These are phyloP conservation scores for Nymphalis io DNA, from an alignment of 1,140 invertebrate species.

Conservation along the genomic window DNA sequence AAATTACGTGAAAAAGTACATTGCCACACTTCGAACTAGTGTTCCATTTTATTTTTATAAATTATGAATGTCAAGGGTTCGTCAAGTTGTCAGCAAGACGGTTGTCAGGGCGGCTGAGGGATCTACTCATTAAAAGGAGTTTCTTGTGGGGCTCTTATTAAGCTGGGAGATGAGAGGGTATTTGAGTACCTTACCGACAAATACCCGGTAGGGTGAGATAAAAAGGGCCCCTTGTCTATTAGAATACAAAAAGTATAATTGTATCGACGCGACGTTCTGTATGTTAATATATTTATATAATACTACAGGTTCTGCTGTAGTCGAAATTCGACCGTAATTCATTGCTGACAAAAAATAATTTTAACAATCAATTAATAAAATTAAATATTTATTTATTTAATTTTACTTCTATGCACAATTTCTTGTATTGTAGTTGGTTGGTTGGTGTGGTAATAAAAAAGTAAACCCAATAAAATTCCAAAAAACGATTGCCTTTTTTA, in stretches of 20 bases:
- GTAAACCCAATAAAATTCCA: no score
- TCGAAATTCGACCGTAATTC: no score
- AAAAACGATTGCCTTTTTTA: no score
- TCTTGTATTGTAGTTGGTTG: no score
- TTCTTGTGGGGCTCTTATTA: constrained; percentile 57
- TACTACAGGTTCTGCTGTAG: no score
- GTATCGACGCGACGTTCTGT: neutral
- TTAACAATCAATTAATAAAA: no score
- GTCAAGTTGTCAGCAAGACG: constrained; percentile 14
- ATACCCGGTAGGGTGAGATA: neutral
- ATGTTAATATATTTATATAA: no score
- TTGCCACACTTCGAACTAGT: neutral
- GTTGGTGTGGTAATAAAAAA: no score
- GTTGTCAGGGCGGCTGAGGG: constrained; percentile 31
- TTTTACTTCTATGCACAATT: no score
- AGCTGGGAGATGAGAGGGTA: constrained; percentile 43
- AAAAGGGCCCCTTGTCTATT: constrained; percentile 6
- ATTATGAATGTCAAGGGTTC: constrained; percentile 24
- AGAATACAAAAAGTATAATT: neutral
- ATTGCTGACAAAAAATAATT: no score
- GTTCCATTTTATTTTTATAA: constrained; percentile 23
- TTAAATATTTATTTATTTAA: no score
- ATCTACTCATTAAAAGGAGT: constrained; percentile 59
- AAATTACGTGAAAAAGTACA: neutral
- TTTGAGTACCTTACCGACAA: constrained; percentile 36